phyloP scores from a whole-genome alignment of 2,113 vertebrate species.

The Microcebus griseorufus region DNA sequence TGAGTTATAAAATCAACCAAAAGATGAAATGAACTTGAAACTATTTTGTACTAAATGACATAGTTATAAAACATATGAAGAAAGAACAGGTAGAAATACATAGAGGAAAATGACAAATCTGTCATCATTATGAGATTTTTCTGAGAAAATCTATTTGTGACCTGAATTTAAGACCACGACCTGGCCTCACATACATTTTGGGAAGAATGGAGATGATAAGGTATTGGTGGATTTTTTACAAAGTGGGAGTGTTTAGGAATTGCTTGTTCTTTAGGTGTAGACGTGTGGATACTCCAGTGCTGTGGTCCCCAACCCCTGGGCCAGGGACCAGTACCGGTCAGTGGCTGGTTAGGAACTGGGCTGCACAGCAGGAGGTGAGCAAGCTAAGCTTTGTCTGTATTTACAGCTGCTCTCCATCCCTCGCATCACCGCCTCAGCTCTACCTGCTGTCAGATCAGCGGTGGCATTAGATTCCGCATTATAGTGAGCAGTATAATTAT shows the following conservation, averaged over 20 bases:
- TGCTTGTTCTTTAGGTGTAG: background rate
- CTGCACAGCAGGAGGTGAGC: too few species aligned
- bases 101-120: background rate
- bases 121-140: background rate
- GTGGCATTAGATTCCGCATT: too few species aligned
- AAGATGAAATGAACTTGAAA: background rate
- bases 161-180: background rate
- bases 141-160: background rate
- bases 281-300: background rate
- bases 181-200: background rate
- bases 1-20: background rate
- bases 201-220: background rate
- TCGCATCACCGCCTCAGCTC: too few species aligned
- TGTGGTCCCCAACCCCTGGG: too few species aligned
- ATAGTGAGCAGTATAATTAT: too few species aligned
- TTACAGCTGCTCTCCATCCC: too few species aligned
- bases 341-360: too few species aligned
- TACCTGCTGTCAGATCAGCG: too few species aligned
- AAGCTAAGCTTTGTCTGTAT: too few species aligned
- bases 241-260: background rate
- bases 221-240: background rate
- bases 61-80: background rate
- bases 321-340: too few species aligned
- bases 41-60: background rate
- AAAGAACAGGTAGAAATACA: background rate